phyloP scores from a whole-genome alignment of 2,797 vertebrate species.

The Typhlichthys eigenmanni region DNA sequence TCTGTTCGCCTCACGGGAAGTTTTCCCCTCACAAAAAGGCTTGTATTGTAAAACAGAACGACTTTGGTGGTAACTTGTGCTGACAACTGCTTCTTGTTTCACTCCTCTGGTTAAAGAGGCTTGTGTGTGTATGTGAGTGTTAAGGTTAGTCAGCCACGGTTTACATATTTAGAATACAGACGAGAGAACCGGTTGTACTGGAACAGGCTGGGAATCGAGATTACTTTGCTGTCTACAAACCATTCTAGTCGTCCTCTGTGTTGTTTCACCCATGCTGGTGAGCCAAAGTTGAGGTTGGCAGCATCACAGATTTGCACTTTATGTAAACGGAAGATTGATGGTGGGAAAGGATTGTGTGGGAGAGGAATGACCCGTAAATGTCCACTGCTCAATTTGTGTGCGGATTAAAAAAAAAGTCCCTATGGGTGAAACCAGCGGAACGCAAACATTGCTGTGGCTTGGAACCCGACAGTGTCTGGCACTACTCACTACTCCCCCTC shows the following conservation, averaged over 20 bases:
- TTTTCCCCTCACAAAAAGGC: neutral
- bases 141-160: slow-evolving; percentile 62
- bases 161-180: slow-evolving; percentile 63
- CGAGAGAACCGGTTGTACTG: slow-evolving; percentile 62
- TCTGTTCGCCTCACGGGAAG: no score
- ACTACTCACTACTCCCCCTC: no score
- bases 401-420: no score
- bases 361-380: no score
- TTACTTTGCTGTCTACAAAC: slow-evolving; percentile 28
- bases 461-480: no score
- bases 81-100: slow-evolving; percentile 32
- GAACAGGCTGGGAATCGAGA: slow-evolving; percentile 48
- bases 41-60: neutral
- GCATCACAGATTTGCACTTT: no score
- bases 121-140: slow-evolving; percentile 35
- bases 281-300: no score
- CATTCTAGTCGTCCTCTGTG: slow-evolving; percentile 1
- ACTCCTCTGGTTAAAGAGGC: slow-evolving; percentile 38
- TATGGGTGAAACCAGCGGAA: no score
- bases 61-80: slow-evolving; percentile 6
- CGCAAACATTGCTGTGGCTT: no score
- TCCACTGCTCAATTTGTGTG: no score
- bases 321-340: no score
- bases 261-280: neutral
- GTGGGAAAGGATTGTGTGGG: no score